Conservation (phyloP, 2,888 invertebrate species). For the Caenorhabditis sp. region DNA sequence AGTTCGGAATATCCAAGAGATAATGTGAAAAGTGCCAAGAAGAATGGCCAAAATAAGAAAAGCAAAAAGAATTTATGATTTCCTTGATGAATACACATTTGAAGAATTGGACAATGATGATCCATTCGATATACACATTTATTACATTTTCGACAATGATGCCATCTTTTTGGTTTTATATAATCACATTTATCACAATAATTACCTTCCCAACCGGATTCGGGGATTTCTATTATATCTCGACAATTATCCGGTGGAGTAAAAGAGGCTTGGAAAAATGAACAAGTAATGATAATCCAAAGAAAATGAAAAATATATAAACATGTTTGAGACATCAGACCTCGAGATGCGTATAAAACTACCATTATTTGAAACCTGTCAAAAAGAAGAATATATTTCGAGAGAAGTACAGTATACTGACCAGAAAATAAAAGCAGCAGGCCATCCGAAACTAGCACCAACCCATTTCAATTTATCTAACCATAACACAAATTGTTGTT, state of each 20-base stretch:
- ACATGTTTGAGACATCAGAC: slow-evolving; percentile 12
- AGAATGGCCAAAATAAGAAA: slow-evolving; percentile 44
- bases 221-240: not conserved
- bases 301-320: slow-evolving; percentile 30
- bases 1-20: slow-evolving; percentile 24
- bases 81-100: slow-evolving; percentile 45
- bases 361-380: slow-evolving; percentile 31
- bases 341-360: slow-evolving; percentile 22
- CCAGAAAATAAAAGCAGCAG: slow-evolving; percentile 31
- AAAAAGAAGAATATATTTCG: not conserved
- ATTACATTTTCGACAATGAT: slow-evolving; percentile 47
- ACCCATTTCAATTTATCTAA: slow-evolving; percentile 16
- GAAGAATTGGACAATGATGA: slow-evolving; percentile 55
- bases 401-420: not conserved
- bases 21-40: slow-evolving; percentile 36
- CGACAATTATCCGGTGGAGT: slow-evolving; percentile 17
- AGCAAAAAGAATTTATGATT: slow-evolving; percentile 52
- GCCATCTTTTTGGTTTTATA: slow-evolving; percentile 47
- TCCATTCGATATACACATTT: slow-evolving; percentile 51
- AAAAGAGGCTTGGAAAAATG: slow-evolving; percentile 43
- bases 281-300: slow-evolving; percentile 47
- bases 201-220: slow-evolving; percentile 1
- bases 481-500: not conserved
- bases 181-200: slow-evolving; percentile 38
- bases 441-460: slow-evolving; percentile 29